Base-by-base conservation (phyloP, 2,797 vertebrate genomes). In the Pantherophis alleghaniensis region DNA sequence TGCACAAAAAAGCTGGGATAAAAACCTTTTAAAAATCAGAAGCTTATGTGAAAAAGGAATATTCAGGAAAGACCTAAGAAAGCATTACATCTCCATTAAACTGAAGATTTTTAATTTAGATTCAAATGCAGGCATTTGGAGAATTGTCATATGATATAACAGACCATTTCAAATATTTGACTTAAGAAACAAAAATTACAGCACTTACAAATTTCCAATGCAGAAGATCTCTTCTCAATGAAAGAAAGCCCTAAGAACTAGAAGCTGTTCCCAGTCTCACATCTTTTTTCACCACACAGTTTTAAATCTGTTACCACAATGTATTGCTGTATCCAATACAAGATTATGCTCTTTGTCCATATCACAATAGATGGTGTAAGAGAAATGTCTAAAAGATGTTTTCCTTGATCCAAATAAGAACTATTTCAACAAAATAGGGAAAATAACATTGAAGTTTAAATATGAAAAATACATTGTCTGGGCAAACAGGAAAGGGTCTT, bases 81-180 rank as follows among this genome's bases (percentile, higher is more conserved):
- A 60, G 26, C 86, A 91, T 51, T 90, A 32, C 28, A 90, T 94
- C 53, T 93, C 79, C 89, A 91, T 92, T 93, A 53, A 89, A 91
- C 88, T 88, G n/a, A 79, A 94, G 88, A 93, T 94, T 94, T 86
- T 47, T 79, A 79, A 74, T 90, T 93, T 83, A 89, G 24, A 55
- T 94, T 96, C 26, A 56, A 69, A 51, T 88, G 87, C 94, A 90
- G 88, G 94, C 90, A 93, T 93, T 92, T 94, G 94, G 16, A 86
- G 87, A 89, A 32, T 37, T 7, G 32, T 87, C 90, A 51, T 93
- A 63, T 61, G 22, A 92, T 89, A 24, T 94, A 92, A 93, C 87
- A 94, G 91, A 96, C 57, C 79, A 16, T 87, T 94, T 90, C 18
- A 20, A 93, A 94, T 91, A 93, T 53, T 28, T 0, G 0, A 42